A percentile compares a stretch with the other conserved stretches of the same genome.
Conservation (phyloP, 1,140 invertebrate genomes). For the Lutraria rhynchaena region DNA sequence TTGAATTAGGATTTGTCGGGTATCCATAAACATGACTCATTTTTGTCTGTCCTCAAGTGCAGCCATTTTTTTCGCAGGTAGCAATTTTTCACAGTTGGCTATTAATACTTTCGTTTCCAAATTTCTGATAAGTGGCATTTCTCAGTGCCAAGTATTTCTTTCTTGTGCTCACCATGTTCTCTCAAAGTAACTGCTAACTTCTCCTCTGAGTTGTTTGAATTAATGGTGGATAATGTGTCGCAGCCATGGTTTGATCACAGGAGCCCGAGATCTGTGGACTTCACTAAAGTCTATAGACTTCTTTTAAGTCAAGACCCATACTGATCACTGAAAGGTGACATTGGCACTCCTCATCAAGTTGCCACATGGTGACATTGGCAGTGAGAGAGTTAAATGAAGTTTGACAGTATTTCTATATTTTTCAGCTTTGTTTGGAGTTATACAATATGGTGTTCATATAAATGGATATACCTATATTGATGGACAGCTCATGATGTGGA, state of each 20-base stretch:
- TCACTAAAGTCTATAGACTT: too few species aligned
- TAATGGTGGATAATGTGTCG: too few species aligned
- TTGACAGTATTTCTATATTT: slow-evolving; percentile 15
- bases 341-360: too few species aligned
- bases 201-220: too few species aligned
- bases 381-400: neutral
- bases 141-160: neutral
- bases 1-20: too few species aligned
- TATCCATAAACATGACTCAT: too few species aligned
- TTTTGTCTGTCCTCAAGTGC: too few species aligned
- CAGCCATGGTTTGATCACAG: neutral
- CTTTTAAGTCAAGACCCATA: neutral
- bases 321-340: neutral
- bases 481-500: slow-evolving; percentile 94
- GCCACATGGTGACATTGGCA: too few species aligned
- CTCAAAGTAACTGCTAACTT: too few species aligned
- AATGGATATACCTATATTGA: slow-evolving; percentile 91
- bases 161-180: neutral
- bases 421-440: slow-evolving; percentile 91
- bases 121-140: too few species aligned
- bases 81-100: neutral
- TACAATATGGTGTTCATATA: slow-evolving; percentile 96
- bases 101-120: neutral
- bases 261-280: neutral
- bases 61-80: neutral